Base-by-base conservation (phyloP, 64 coral and sea anemone genomes). In the Pachyseris speciosa region DNA sequence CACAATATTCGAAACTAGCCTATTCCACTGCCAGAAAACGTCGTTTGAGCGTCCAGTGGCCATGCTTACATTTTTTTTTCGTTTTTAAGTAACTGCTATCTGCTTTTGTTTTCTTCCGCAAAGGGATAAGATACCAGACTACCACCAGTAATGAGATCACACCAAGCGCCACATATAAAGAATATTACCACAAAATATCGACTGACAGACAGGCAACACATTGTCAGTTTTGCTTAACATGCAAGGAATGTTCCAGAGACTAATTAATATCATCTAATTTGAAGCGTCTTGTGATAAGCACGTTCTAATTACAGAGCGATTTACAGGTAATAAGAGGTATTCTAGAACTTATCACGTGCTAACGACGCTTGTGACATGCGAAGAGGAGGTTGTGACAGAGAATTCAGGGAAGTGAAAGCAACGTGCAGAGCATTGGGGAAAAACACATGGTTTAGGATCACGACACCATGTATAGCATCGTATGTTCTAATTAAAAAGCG, bases 281-380 rank as follows among this genome's bases (percentile, higher is more conserved):
- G 22, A 78, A 78, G 33, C 63, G 32, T 8, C 53, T 61, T 37
- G 22, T 30, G 47, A 57, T 81, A 81, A 61, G 77, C 41, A 81
- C n/a, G 50, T 41, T 81, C 32, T 81, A 81, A 41, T 81, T 81
- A 10, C 4, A 37, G 22, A 81, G 22, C 22, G 19, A 61, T 81
- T 41, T 76, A 3, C 9, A 81, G 32, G 50, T 81, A 41, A 61
- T 64, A 11, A 37, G 22, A 24, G 6, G 12, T 61, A 24, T 2
- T 61, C n/a, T 25, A 24, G 58, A 25, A 2, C 27, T 25, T 61
- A 24, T 61, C 17, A 61, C 58, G 27, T 26, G 17, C 1, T 61
- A 61, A 25, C 27, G 22, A 27, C 22, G 20, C 27, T 61, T 61
- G 22, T n/a, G 2, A 61, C 5, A 20, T 61, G 22, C n/a, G 28